Conservation (phyloP, 2,888 invertebrate genomes). For the Drosophila diplacantha region DNA sequence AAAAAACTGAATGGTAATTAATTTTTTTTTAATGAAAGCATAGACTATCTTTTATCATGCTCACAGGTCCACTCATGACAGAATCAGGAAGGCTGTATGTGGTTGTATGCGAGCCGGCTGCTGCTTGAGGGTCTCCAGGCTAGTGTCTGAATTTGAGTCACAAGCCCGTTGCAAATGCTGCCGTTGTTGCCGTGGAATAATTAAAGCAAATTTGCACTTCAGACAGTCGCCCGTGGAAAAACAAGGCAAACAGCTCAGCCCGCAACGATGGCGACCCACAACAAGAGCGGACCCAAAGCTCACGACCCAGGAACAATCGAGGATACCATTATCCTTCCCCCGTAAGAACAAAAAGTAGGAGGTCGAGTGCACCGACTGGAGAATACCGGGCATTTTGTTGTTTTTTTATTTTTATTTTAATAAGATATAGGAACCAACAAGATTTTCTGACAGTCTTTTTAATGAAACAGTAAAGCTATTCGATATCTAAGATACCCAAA, state of each 20-base stretch:
- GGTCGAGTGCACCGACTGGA: not conserved
- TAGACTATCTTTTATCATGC: not conserved
- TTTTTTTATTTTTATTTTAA: not conserved
- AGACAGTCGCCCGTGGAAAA: slow-evolving; percentile 66
- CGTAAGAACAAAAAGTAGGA: slow-evolving; percentile 13
- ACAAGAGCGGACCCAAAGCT: slow-evolving; percentile 41
- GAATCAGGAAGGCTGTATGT: not conserved
- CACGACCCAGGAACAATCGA: slow-evolving; percentile 34
- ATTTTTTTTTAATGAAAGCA: not conserved
- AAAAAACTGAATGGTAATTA: too few species aligned
- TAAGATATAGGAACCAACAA: too few species aligned
- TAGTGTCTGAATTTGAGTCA: slow-evolving; percentile 37
- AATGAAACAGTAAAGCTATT: too few species aligned
- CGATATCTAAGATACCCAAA: too few species aligned
- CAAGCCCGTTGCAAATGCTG: slow-evolving; percentile 55
- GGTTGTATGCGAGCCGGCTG: slow-evolving; percentile 5
- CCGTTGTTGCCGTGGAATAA: slow-evolving; percentile 69
- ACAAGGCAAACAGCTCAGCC: slow-evolving; percentile 48
- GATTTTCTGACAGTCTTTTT: too few species aligned
- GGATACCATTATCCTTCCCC: slow-evolving; percentile 24
- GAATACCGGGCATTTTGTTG: not conserved
- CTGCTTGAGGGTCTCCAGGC: slow-evolving; percentile 29
- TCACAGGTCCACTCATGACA: slow-evolving; percentile 13
- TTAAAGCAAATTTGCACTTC: slow-evolving; percentile 77
- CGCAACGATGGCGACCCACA: slow-evolving; percentile 62